A percentile compares a stretch with the other conserved stretches of the same genome.
These are phyloP conservation scores for Pseudomyrmex cubaensis DNA, from an alignment of 1,140 invertebrate species.

Conservation along the genomic window DNA sequence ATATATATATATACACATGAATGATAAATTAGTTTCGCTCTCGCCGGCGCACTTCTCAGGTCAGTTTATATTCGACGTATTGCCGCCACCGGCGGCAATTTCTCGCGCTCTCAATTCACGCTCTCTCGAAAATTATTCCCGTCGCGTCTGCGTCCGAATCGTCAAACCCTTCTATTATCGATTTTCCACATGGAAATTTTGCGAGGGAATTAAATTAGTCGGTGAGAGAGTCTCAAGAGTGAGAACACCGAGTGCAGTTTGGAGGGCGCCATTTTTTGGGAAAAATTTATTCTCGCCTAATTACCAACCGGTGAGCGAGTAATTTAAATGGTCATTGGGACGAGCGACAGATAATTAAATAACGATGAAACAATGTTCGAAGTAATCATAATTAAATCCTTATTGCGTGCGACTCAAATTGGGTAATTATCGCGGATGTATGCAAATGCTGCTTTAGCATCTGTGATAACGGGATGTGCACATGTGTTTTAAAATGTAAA, in stretches of 20 bases:
- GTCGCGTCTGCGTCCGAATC: neutral
- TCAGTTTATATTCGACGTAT: constrained; percentile 66
- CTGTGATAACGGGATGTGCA: neutral
- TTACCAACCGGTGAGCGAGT: neutral
- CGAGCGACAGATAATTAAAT: neutral
- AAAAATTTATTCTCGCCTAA: neutral
- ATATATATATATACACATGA: constrained; percentile 41
- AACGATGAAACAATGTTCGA: constrained; percentile 4
- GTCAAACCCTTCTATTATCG: constrained; percentile 20
- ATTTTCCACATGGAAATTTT: constrained; percentile 8
- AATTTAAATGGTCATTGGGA: neutral
- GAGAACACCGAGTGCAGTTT: too few relatives aligned
- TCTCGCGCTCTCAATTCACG: neutral
- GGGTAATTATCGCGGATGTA: constrained; percentile 6
- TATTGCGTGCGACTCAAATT: constrained; percentile 26
- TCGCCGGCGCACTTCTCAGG: constrained; percentile 55
- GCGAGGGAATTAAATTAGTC: constrained; percentile 10
- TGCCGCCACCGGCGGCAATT: constrained; percentile 1
- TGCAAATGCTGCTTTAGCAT: constrained; percentile 20
- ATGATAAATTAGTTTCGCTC: constrained; percentile 73
- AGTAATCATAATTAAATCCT: constrained; percentile 25
- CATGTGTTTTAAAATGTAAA: constrained; percentile 30
- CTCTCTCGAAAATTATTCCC: constrained; percentile 33
- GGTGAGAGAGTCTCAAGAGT: neutral
- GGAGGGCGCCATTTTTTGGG: neutral